Percentiles rank a stretch among this genome's conserved stretches.
These are phyloP conservation scores for Penaeus japonicus DNA, from an alignment of 1,140 invertebrate species.

Conservation along the genomic window DNA sequence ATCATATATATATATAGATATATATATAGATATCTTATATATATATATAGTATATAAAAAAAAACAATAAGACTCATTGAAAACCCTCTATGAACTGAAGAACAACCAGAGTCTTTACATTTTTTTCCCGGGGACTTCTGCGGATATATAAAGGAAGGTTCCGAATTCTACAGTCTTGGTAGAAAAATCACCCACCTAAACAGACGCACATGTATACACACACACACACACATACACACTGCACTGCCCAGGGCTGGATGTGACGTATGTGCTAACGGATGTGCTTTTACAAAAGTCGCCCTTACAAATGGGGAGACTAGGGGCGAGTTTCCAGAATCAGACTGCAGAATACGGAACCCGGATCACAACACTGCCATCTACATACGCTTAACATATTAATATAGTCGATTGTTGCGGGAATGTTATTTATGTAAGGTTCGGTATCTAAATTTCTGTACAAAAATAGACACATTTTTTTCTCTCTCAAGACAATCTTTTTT, in stretches of 20 bases:
- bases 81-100: constrained; percentile 53
- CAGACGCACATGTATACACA: background rate
- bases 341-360: constrained; percentile 41
- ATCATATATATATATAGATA: no score
- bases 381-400: constrained; percentile 56
- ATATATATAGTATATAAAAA: constrained; percentile 31
- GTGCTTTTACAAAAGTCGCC: constrained; percentile 17
- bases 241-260: background rate
- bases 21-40: no score
- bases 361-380: constrained; percentile 58
- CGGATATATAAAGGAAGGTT: constrained; percentile 39
- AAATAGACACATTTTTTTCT: constrained; percentile 58
- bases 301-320: constrained; percentile 28
- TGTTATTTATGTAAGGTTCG: constrained; percentile 51
- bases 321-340: constrained; percentile 31
- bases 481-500: constrained; percentile 57
- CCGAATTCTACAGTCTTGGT: constrained; percentile 33
- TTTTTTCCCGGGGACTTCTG: constrained; percentile 45
- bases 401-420: constrained; percentile 48
- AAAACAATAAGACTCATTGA: constrained; percentile 37
- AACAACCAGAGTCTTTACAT: constrained; percentile 28
- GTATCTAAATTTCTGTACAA: constrained; percentile 60
- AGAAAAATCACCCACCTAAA: constrained; percentile 30
- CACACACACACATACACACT: constrained; percentile 23
- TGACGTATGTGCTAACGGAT: background rate